Conservation (phyloP, 2,797 vertebrate genomes). For the Platalea minor region DNA sequence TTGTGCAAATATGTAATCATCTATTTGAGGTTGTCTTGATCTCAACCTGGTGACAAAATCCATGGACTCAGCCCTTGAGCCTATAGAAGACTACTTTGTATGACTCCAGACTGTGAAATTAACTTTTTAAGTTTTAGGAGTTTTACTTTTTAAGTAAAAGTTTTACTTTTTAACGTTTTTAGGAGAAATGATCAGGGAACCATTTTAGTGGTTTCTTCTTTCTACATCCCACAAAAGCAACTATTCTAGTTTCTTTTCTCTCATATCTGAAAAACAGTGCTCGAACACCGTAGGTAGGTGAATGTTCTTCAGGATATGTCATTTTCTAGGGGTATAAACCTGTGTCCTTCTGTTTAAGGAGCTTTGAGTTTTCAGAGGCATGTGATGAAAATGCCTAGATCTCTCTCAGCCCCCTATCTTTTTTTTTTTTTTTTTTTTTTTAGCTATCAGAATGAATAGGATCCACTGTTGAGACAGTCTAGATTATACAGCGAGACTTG, state of each 20-base stretch:
- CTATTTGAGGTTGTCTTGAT: neutral
- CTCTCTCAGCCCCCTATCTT: neutral
- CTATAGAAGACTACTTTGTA: neutral
- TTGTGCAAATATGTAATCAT: neutral
- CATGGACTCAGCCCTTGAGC: neutral
- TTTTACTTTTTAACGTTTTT: neutral
- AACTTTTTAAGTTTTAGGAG: neutral
- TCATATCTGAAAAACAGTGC: neutral
- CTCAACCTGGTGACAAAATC: slow-evolving; percentile 3
- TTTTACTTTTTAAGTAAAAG: too few relatives aligned
- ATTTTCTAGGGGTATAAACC: neutral
- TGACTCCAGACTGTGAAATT: neutral
- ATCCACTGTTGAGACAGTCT: neutral
- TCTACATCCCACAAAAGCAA: accelerated
- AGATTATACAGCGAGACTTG: neutral
- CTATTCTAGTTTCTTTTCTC: neutral
- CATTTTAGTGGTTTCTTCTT: neutral
- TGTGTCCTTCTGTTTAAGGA: neutral
- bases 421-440: neutral
- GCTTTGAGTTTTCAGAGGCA: neutral
- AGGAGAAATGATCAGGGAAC: neutral
- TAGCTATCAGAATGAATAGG: neutral
- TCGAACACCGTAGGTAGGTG: neutral
- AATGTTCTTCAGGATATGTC: neutral
- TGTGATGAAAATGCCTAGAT: neutral